These are phyloP conservation scores for Vipera latastei DNA, from an alignment of 2,797 vertebrate species.

Conservation along the genomic window DNA sequence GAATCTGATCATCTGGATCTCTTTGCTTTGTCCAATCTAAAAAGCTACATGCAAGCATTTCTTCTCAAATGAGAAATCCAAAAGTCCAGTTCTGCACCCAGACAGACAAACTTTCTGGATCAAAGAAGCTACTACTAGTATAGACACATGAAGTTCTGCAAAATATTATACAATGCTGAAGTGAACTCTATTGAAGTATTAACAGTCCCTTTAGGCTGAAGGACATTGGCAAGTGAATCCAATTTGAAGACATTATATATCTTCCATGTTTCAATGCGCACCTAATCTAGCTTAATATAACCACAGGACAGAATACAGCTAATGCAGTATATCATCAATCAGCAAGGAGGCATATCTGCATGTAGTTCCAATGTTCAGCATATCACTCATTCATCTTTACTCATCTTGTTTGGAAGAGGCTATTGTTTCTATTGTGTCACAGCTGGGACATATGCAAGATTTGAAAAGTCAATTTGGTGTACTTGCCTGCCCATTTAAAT, in stretches of 20 bases:
- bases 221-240: background rate
- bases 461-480: background rate
- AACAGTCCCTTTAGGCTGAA: background rate
- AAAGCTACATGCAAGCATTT: background rate
- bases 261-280: background rate
- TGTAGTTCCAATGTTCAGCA: background rate
- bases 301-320: background rate
- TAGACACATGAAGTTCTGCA: background rate
- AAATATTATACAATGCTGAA: background rate
- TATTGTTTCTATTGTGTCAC: background rate
- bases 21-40: background rate
- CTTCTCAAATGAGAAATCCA: background rate
- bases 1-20: background rate
- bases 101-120: background rate
- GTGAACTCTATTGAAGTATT: background rate
- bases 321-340: background rate
- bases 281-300: conserved; percentile 7
- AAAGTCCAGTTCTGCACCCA: background rate
- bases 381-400: conserved; percentile 8
- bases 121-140: background rate
- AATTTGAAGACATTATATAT: conserved; percentile 3
- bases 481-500: background rate
- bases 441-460: background rate
- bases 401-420: background rate
- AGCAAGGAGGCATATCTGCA: background rate